Evolutionary conservation across 2,888 invertebrate species (phyloP), one percentile per base, ranked within the genome.

Genomic region (Trachelus stipa): DNA sequence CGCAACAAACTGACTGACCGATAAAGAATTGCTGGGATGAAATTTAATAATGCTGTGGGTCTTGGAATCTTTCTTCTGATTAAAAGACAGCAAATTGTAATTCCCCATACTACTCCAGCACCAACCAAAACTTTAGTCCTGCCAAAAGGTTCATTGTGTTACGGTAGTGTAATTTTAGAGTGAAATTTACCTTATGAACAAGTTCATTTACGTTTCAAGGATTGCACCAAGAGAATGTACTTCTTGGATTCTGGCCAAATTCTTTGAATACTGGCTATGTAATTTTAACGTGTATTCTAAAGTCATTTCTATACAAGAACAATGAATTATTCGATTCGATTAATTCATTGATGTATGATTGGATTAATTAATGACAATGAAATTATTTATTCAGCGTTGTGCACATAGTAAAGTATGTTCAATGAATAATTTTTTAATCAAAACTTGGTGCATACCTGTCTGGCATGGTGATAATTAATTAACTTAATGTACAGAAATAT

Each of bases 91-190:
- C 84, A 87, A 73, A 88, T 40, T 31, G 82, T 83, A 76, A 88
- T 81, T 77, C 83, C 84, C 84, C 83, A 87, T 76, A 87, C 80
- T 80, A 87, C 74, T 82, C 86, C 85, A 78, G 81, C 85, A 76
- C 84, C 79, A 31, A 87, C 77, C 76, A 86, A 85, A 81, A 87
- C 77, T 83, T 84, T 84, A 73, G 83, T 84, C 86, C 87, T 87
- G 76, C 74, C 33, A 79, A 79, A 80, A 81, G 56, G 71, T 71
- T 12, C 15, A 71, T 15, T 34, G 71, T 71, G 15, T 31, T 71
- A 71, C 12, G 3, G 71, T 9, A 9, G 71, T 23, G 34, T 23
- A 56, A 23, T 56, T 56, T 9, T 56, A 23, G 2, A 9, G 6
- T 56, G 9, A 23, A 56, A 56, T 23, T 56, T 56, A 56, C 9